A percentile compares a stretch with the other conserved stretches of the same genome.
phyloP scores from a whole-genome alignment of 92 coral and sea anemone genomes.

The Umimayanthus kanabou region DNA sequence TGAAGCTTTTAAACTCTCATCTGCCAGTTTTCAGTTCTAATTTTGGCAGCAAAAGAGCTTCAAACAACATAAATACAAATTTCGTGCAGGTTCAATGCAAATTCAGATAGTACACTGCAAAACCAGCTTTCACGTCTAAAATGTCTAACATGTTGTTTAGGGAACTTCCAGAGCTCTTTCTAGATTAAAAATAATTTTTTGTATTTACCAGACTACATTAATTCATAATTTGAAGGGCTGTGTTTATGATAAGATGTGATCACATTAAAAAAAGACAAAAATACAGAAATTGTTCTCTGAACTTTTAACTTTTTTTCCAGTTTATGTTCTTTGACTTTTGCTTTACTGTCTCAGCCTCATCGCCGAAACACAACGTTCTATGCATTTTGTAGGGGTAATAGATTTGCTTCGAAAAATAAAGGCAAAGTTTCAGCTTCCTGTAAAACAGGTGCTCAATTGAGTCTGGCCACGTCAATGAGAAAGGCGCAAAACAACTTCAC shows the following conservation, averaged over 20 bases:
- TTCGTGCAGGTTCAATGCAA: too few species aligned
- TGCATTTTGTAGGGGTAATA: too few species aligned
- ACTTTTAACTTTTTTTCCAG: not conserved
- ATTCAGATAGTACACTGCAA: too few species aligned
- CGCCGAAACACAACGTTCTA: too few species aligned
- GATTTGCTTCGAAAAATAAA: not conserved
- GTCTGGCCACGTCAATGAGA: not conserved
- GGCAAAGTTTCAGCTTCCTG: conserved; percentile 1
- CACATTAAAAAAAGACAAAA: not conserved
- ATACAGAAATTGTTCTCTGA: not conserved
- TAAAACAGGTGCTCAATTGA: not conserved
- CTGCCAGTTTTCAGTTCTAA: too few species aligned
- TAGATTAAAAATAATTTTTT: too few species aligned
- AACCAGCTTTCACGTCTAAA: too few species aligned
- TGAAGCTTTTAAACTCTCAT: too few species aligned
- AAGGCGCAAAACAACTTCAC: not conserved
- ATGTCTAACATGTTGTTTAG: too few species aligned
- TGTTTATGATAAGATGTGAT: not conserved
- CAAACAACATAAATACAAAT: too few species aligned
- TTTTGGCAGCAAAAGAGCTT: too few species aligned
- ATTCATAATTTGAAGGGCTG: not conserved
- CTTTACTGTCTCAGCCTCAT: not conserved
- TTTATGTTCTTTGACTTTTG: not conserved
- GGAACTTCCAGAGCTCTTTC: too few species aligned
- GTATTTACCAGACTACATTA: not conserved